These are phyloP conservation scores for Laticauda laticaudata DNA, from an alignment of 2,113 vertebrate genomes.

Conservation along the genomic window DNA sequence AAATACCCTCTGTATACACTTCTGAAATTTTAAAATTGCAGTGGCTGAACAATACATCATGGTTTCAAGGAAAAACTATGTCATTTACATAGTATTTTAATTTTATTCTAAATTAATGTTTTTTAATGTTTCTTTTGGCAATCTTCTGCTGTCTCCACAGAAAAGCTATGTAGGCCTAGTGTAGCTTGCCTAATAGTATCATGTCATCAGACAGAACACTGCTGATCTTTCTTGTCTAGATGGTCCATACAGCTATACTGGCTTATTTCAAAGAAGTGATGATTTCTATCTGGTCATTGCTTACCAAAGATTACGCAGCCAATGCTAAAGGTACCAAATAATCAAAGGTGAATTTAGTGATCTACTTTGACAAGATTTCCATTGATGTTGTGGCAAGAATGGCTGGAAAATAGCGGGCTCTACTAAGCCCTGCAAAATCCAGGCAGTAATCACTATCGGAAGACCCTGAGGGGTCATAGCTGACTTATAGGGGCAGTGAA, in stretches of 20 bases:
- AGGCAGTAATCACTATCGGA: too few relatives aligned
- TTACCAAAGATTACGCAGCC: not conserved
- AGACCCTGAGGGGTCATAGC: too few relatives aligned
- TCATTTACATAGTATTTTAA: not conserved
- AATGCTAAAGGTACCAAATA: not conserved
- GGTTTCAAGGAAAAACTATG: too few relatives aligned
- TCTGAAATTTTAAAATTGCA: not conserved
- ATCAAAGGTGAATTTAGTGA: not conserved
- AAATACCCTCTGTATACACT: not conserved
- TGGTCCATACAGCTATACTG: not conserved
- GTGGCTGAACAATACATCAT: not conserved
- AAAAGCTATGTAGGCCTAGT: not conserved
- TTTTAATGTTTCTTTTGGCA: not conserved
- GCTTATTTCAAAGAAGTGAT: not conserved
- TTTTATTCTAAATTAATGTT: not conserved
- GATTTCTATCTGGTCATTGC: not conserved
- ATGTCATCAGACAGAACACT: not conserved
- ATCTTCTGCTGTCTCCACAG: not conserved
- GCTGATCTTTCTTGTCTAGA: not conserved
- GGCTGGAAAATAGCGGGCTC: too few relatives aligned
- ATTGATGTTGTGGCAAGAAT: too few relatives aligned
- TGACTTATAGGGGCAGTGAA: too few relatives aligned
- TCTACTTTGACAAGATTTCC: not conserved
- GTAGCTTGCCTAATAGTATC: not conserved
- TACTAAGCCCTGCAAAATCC: too few relatives aligned